A percentile compares a stretch with the other conserved stretches of the same genome.
These are phyloP conservation scores for Acropternis orthonyx DNA, from an alignment of 2,797 vertebrate genomes.

Conservation along the genomic window DNA sequence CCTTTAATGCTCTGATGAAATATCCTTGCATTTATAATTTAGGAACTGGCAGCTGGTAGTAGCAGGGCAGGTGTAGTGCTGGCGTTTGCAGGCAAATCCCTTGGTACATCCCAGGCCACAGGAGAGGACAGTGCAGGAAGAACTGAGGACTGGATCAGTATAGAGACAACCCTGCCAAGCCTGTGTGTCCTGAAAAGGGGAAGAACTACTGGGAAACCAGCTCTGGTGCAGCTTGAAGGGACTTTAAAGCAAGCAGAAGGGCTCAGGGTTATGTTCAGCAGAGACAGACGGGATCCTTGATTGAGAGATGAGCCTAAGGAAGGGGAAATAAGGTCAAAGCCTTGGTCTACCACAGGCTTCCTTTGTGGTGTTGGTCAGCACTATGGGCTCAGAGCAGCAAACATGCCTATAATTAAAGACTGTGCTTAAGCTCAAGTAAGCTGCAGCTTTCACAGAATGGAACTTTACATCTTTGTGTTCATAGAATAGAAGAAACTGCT, in stretches of 20 bases:
- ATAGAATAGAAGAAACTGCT: not conserved
- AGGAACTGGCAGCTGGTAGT: constrained; percentile 64
- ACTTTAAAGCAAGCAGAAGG: not conserved
- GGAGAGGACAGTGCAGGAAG: not conserved
- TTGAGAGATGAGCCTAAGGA: not conserved
- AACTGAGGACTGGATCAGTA: not conserved
- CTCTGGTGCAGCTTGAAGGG: not conserved
- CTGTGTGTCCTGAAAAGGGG: not conserved
- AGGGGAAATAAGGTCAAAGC: not conserved
- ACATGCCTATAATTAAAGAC: accelerated
- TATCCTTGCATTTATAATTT: constrained; percentile 60
- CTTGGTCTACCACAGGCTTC: not conserved
- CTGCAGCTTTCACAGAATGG: not conserved
- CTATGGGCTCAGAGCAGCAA: not conserved
- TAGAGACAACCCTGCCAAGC: not conserved
- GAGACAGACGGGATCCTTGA: not conserved
- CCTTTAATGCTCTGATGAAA: constrained; percentile 69
- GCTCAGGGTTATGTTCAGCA: not conserved
- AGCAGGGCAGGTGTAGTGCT: constrained; percentile 21
- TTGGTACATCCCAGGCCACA: not conserved
- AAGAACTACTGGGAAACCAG: not conserved
- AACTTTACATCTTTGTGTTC: not conserved
- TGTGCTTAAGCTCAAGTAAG: not conserved
- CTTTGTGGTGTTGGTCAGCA: not conserved
- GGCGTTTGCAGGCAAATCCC: constrained; percentile 7